Evolutionary conservation across 30 jellyfish, hydroid and myxozoan species (phyloP), one percentile per base, ranked within the genome.

Genomic region (Cassiopea xamachana): DNA sequence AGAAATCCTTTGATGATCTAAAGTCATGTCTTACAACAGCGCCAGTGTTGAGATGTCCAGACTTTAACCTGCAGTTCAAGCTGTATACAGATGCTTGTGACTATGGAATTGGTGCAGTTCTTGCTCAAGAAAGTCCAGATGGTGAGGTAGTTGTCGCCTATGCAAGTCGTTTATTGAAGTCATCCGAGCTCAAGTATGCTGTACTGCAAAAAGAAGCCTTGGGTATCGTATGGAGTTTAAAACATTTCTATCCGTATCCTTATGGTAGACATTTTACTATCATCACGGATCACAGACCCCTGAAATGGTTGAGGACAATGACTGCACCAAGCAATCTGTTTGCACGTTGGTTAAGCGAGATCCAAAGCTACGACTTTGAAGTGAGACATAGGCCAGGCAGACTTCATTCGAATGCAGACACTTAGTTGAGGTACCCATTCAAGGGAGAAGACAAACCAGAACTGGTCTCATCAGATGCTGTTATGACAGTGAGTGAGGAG

Each of bases 291-390:
- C 39, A 27, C 39, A 39, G 92, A 14, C 97, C 96, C 59, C 85
- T 59, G 81, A 90, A 82, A 48, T 90, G 58, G 93, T 76, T 90
- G 27, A 81, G 83, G 79, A 90, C 97, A 0, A 82, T 82, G 80
- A 64, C 71, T 58, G 93, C 85, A 12, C 93, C 88, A 14, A 83
- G 73, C 77, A 90, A 90, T 51, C 84, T 81, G 45, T 89, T 89
- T 72, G 93, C 93, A 17, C 81, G 93, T 17, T 90, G 97, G 97
- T 62, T 75, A 60, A 80, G 91, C 75, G 92, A 79, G 77, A 80
- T 89, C 10, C 96, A 90, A 55, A 62, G 51, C 5, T 90, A 79
- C 80, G 97, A 83, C 61, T 90, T 90, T 51, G 85, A 76, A 19
- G 93, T 82, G 1, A 44, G 51, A 4, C 87, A 90, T 61, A 27